These are phyloP conservation scores for Pseudomyrmex cubaensis DNA, from an alignment of 1,140 invertebrate species.

Conservation along the genomic window DNA sequence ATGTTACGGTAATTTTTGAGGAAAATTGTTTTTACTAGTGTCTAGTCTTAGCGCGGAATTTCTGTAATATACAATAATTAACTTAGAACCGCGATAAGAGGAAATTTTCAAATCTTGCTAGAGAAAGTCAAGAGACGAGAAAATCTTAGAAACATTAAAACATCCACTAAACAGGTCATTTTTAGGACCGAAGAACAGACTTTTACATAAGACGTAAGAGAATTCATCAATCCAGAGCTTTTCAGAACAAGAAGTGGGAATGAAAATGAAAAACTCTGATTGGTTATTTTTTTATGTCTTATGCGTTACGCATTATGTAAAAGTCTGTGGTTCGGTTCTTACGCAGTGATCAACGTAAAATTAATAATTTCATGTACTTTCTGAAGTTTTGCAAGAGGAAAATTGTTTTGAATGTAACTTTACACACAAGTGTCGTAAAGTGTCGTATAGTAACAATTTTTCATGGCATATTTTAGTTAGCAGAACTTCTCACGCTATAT, in stretches of 20 bases:
- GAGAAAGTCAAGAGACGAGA: conserved; percentile 31
- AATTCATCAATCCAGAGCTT: no score
- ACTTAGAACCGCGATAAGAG: background rate
- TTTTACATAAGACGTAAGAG: no score
- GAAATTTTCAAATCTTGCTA: conserved; percentile 10
- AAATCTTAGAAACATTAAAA: conserved; percentile 31
- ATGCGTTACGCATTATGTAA: no score
- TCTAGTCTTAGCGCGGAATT: conserved; percentile 39
- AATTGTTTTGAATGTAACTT: conserved; percentile 39
- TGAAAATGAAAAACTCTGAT: no score
- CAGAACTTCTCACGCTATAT: background rate
- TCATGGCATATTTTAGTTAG: background rate
- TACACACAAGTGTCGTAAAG: background rate
- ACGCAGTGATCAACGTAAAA: conserved; percentile 1
- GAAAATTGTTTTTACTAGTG: conserved; percentile 14
- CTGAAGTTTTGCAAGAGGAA: conserved; percentile 10
- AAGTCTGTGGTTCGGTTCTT: no score
- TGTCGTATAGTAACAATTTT: background rate
- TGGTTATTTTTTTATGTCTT: no score
- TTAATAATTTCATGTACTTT: conserved; percentile 9
- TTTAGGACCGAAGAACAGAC: no score
- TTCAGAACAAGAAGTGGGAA: no score
- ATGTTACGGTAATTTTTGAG: conserved; percentile 24
- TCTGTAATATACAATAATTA: conserved; percentile 28
- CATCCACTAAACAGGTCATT: no score